Base-by-base conservation (phyloP, 1,140 invertebrate genomes). In the Cephus cinctus region DNA sequence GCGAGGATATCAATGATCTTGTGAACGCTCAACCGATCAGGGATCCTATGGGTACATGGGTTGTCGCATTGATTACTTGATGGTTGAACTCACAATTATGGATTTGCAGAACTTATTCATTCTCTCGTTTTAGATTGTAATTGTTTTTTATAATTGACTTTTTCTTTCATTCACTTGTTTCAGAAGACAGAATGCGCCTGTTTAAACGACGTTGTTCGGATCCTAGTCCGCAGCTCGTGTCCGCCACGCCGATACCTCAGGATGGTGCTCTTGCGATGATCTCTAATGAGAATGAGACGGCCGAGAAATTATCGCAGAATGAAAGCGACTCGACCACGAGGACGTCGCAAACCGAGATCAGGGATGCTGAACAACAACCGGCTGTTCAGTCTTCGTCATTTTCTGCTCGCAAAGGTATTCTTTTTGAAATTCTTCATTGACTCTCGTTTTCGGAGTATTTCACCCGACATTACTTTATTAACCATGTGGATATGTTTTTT, bases 151-250 rank as follows among this genome's bases (percentile, higher is more conserved):
- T n/a, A n/a, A n/a, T n/a, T n/a, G n/a, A n/a, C n/a, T n/a, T n/a
- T n/a, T 11, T 32, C n/a, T n/a, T 38, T 36, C 48, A 19, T 27
- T 51, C 50, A 20, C 6, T 43, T 5, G 3, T 66, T 65, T 21
- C 55, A 70, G 65, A 18, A 50, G n/a, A 46, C 25, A 65, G 12
- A 25, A 81, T 81, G 80, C 68, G 78, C 53, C 61, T 80, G 32
- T 81, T 80, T 54, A 80, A 76, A 64, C 65, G 78, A 49, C 65
- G 76, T 8, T 66, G 69, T 30, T 73, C 67, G 27, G 76, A 79
- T 56, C 77, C 78, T 23, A 77, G 76, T 57, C 80, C 80, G 0
- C 77, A 80, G 56, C 57, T 81, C 16, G 79, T 81, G n/a, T 80
- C 78, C 38, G 72, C 79, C 1, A 69, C 75, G 5, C 67, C 78